A percentile compares a stretch with the other conserved stretches of the same genome.
Conservation (phyloP, 2,113 vertebrate species). For the Cairina moschata region DNA sequence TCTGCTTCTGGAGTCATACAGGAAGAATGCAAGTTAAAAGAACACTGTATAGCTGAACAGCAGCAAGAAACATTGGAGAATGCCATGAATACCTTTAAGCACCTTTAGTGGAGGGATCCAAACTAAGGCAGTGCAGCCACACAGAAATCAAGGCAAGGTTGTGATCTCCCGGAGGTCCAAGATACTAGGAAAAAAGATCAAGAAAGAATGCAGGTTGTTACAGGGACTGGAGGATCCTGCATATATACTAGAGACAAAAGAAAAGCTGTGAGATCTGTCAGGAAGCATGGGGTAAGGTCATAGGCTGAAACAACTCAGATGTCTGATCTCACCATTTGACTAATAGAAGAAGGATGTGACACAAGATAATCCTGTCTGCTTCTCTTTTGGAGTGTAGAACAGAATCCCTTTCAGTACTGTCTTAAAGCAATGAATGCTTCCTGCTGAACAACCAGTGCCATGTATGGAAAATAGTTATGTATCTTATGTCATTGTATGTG, state of each 20-base stretch:
- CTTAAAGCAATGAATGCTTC: slow-evolving; percentile 29
- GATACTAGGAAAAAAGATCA: neutral
- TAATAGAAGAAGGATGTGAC: slow-evolving; percentile 55
- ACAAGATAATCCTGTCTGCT: slow-evolving; percentile 45
- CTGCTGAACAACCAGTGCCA: slow-evolving; percentile 14
- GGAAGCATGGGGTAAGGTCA: slow-evolving; percentile 29
- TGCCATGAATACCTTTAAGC: neutral
- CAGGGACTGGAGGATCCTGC: slow-evolving; percentile 30
- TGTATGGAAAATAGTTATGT: slow-evolving; percentile 60
- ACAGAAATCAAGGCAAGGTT: neutral
- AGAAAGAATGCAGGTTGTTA: slow-evolving; percentile 28
- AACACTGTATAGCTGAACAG: neutral
- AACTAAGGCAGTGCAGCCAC: neutral
- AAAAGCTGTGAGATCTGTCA: slow-evolving; percentile 27
- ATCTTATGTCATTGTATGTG: slow-evolving; percentile 56
- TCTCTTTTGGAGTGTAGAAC: slow-evolving; percentile 1
- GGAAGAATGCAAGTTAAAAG: neutral
- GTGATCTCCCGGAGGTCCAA: neutral
- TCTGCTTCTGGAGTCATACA: slow-evolving; percentile 32
- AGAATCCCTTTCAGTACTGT: slow-evolving; percentile 25
- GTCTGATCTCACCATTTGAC: slow-evolving; percentile 42
- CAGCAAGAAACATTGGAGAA: neutral
- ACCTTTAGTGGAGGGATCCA: neutral
- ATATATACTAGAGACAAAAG: slow-evolving; percentile 24
- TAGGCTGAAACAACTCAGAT: slow-evolving; percentile 49